Conservation (phyloP, 2,888 invertebrate species). For the Geophilus truncorum region DNA sequence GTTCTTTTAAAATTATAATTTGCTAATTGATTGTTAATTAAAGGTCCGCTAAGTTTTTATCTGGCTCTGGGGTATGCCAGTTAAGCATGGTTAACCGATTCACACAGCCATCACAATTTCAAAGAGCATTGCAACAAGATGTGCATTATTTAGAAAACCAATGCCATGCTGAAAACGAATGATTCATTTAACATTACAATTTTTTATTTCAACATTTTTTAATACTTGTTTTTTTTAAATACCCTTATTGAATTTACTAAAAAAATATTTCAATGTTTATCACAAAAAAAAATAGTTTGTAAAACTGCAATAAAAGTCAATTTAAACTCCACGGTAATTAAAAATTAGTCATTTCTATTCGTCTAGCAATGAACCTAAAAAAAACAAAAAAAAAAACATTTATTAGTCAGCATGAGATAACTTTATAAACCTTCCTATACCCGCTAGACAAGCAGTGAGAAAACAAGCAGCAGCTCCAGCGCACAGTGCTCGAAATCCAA, state of each 20-base stretch:
- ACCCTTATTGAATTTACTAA: no score
- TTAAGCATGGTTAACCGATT: neutral
- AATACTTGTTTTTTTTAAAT: no score
- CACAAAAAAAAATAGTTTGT: no score
- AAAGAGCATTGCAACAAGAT: neutral
- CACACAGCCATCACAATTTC: neutral
- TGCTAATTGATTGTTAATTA: neutral
- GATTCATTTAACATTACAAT: no score
- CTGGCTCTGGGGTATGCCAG: neutral
- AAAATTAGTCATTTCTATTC: neutral
- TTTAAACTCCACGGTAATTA: no score
- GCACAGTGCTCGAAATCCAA: conserved; percentile 71
- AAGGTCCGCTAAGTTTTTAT: neutral
- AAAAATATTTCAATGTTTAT: no score
- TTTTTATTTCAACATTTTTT: no score
- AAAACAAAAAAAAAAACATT: neutral
- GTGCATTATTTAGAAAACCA: neutral
- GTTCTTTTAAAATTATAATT: neutral
- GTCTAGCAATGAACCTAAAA: neutral
- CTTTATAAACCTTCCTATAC: conserved; percentile 51
- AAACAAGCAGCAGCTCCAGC: conserved; percentile 79
- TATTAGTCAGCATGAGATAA: neutral
- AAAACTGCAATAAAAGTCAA: no score
- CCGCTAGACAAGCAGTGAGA: conserved; percentile 84
- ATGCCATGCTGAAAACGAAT: neutral